Percentiles rank a stretch among this genome's conserved stretches.
These are phyloP conservation scores for Drosophila sordidula DNA, from an alignment of 2,888 invertebrate species.

Conservation along the genomic window DNA sequence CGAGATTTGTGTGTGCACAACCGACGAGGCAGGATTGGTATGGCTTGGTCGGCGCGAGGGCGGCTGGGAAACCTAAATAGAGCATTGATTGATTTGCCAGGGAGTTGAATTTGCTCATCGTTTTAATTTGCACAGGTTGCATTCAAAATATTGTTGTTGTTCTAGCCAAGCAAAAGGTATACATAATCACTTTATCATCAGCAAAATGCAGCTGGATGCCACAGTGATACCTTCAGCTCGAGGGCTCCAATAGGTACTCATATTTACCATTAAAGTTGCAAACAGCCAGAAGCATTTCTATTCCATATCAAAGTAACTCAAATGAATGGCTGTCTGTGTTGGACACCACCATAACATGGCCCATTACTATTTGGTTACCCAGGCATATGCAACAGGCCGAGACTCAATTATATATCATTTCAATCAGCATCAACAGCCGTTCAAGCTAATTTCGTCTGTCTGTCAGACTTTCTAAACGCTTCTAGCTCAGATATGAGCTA, in stretches of 20 bases:
- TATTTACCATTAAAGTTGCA: constrained; percentile 8
- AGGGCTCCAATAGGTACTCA: neutral
- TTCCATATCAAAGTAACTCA: neutral
- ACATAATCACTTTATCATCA: constrained; percentile 39
- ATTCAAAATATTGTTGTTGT: constrained; percentile 25
- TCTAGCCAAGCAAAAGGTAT: constrained; percentile 9
- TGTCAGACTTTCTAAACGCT: too few species aligned
- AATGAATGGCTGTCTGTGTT: neutral
- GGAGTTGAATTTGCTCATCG: constrained; percentile 44
- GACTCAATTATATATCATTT: neutral
- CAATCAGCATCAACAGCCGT: neutral
- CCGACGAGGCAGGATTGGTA: neutral
- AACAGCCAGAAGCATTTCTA: neutral
- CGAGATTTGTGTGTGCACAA: constrained; percentile 15
- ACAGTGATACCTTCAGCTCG: neutral
- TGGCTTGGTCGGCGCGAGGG: neutral
- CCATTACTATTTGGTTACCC: neutral
- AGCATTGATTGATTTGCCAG: constrained; percentile 56
- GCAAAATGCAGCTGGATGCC: constrained; percentile 3
- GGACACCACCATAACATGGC: neutral
- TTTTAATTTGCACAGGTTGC: constrained; percentile 42
- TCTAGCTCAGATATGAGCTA: too few species aligned
- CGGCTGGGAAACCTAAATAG: constrained; percentile 35
- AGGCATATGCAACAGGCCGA: neutral
- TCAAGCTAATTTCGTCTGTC: too few species aligned